These are phyloP conservation scores for Opisthograptis luteolata DNA, from an alignment of 2,888 invertebrate genomes.

Conservation along the genomic window DNA sequence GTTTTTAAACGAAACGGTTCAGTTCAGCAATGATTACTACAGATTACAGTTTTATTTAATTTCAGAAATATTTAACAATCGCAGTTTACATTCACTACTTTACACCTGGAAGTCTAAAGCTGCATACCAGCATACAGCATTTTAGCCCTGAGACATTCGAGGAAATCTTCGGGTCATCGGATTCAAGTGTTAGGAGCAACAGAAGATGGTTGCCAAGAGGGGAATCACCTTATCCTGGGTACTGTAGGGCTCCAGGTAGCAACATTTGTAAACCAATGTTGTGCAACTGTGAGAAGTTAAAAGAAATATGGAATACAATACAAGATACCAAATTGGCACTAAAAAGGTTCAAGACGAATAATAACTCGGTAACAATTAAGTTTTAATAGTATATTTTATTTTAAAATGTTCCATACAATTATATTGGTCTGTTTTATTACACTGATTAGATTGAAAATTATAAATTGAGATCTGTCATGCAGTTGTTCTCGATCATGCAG, in stretches of 20 bases:
- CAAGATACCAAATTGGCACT: slow-evolving; percentile 19
- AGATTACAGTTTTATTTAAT: slow-evolving; percentile 19
- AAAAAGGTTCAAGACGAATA: not conserved
- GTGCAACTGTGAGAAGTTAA: slow-evolving; percentile 64
- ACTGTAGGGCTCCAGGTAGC: slow-evolving; percentile 68
- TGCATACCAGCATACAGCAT: slow-evolving; percentile 43
- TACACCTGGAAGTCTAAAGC: slow-evolving; percentile 56
- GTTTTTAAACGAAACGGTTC: too few relatives aligned
- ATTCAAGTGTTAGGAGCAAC: slow-evolving; percentile 26
- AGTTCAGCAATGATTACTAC: too few relatives aligned
- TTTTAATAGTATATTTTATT: too few relatives aligned
- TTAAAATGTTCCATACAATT: too few relatives aligned
- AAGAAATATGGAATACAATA: slow-evolving; percentile 51
- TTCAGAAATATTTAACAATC: slow-evolving; percentile 58
- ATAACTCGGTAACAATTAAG: too few relatives aligned
- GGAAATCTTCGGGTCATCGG: slow-evolving; percentile 10
- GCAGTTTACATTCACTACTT: slow-evolving; percentile 60
- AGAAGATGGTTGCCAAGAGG: slow-evolving; percentile 61
- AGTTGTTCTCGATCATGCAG: too few relatives aligned
- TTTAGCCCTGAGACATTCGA: slow-evolving; percentile 41
- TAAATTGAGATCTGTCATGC: too few relatives aligned
- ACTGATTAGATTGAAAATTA: too few relatives aligned
- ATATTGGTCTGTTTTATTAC: too few relatives aligned
- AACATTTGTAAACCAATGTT: slow-evolving; percentile 54
- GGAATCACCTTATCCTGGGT: slow-evolving; percentile 72